A percentile compares a stretch with the other conserved stretches of the same genome.
Conservation (phyloP, 2,888 invertebrate genomes). For the Eristalis arbustorum region DNA sequence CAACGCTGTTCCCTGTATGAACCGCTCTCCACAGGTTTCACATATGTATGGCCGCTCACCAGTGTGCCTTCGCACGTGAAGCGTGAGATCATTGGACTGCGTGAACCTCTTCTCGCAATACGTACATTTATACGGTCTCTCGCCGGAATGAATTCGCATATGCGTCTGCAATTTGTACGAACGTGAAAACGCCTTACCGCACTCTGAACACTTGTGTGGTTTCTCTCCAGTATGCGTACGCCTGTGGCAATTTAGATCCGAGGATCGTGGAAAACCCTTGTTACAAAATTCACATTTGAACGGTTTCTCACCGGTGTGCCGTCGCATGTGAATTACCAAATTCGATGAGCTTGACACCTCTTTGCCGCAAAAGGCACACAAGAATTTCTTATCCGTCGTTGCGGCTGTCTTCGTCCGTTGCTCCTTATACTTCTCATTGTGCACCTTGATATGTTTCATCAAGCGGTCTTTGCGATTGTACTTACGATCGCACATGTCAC, state of each 20-base stretch:
- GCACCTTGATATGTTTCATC: constrained; percentile 75
- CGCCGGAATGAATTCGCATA: constrained; percentile 83
- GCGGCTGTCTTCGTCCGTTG: constrained; percentile 20
- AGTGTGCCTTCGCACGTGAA: constrained; percentile 86
- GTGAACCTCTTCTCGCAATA: constrained; percentile 82
- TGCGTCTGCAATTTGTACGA: constrained; percentile 84
- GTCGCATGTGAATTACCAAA: constrained; percentile 84
- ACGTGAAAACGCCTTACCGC: constrained; percentile 82
- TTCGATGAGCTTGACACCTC: constrained; percentile 84
- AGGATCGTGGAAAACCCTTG: constrained; percentile 84
- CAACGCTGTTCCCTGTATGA: constrained; percentile 84
- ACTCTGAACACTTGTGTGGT: constrained; percentile 80
- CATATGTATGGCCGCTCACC: constrained; percentile 79
- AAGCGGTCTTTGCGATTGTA: constrained; percentile 78
- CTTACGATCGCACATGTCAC: constrained; percentile 76
- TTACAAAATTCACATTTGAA: constrained; percentile 84
- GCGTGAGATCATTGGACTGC: constrained; percentile 86
- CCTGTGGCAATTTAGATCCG: constrained; percentile 84
- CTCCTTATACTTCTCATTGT: constrained; percentile 47
- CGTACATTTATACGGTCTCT: constrained; percentile 83
- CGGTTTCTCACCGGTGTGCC: constrained; percentile 85
- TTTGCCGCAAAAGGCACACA: constrained; percentile 84
- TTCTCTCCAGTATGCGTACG: constrained; percentile 84
- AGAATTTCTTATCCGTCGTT: constrained; percentile 79
- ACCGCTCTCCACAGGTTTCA: constrained; percentile 72